Evolutionary conservation across 2,888 invertebrate species (phyloP).

Genomic region (Hyppa rectilinea): DNA sequence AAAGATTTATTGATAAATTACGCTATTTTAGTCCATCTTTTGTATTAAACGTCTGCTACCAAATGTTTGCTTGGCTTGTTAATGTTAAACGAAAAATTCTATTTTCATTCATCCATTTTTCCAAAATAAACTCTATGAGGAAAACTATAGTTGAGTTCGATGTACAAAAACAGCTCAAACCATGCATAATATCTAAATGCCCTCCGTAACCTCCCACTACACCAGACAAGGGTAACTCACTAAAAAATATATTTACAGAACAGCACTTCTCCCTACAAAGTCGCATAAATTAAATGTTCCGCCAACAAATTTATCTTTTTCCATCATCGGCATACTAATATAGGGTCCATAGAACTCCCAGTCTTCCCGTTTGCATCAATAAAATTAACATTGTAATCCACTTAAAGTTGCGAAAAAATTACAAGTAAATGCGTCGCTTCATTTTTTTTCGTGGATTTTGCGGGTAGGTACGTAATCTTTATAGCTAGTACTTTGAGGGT

Average conservation of each 20-base stretch:
- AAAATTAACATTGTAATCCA: constrained; percentile 90
- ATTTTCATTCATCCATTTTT: background rate
- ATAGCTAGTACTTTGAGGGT: constrained; percentile 43
- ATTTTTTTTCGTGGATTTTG: constrained; percentile 70
- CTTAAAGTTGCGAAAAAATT: constrained; percentile 86
- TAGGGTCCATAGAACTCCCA: constrained; percentile 60
- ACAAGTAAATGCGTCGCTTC: constrained; percentile 75
- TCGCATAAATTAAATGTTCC: constrained; percentile 88
- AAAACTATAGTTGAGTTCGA: background rate
- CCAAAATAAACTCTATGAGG: no score
- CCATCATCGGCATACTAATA: constrained; percentile 89
- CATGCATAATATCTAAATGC: constrained; percentile 32
- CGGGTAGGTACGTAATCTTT: constrained; percentile 67
- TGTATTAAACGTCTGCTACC: background rate
- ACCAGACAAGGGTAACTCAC: constrained; percentile 52
- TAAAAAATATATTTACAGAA: constrained; percentile 69
- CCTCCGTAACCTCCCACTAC: constrained; percentile 21
- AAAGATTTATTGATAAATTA: background rate
- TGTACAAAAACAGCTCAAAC: constrained; percentile 37
- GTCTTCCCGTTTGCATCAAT: constrained; percentile 86
- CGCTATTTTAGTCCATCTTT: background rate
- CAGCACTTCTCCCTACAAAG: constrained; percentile 77
- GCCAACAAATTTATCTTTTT: constrained; percentile 89
- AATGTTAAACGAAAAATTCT: background rate
- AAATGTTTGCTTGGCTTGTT: background rate